A percentile compares a stretch with the other conserved stretches of the same genome.
Conservation (phyloP, 2,888 invertebrate species). For the Dicranocentrus wangi region DNA sequence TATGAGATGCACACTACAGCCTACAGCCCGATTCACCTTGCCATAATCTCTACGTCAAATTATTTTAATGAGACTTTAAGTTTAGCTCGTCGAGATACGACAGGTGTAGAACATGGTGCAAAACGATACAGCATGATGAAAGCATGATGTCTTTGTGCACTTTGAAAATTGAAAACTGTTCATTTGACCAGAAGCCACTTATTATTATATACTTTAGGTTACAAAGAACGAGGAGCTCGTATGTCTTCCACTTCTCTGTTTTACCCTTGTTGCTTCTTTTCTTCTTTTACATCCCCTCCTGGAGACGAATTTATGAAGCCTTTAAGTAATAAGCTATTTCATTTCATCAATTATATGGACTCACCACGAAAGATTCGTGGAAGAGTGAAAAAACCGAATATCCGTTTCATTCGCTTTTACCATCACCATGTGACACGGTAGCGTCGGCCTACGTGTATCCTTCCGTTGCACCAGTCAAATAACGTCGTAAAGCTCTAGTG, state of each 20-base stretch:
- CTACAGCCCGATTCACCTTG: too few species aligned
- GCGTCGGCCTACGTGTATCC: background rate
- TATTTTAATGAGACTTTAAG: too few species aligned
- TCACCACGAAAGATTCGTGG: conserved; percentile 47
- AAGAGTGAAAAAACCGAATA: conserved; percentile 46
- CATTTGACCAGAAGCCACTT: conserved; percentile 4
- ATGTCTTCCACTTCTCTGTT: background rate
- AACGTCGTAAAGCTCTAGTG: conserved; percentile 10
- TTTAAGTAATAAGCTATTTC: conserved; percentile 41
- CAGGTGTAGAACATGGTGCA: background rate
- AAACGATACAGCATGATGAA: background rate
- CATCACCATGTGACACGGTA: background rate
- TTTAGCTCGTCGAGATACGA: background rate
- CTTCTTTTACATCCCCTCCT: background rate
- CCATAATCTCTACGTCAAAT: too few species aligned
- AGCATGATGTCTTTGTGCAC: background rate
- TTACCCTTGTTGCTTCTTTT: conserved; percentile 28
- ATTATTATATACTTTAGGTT: too few species aligned
- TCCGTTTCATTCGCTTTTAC: conserved; percentile 59
- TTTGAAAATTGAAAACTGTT: conserved; percentile 30
- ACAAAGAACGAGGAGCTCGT: too few species aligned
- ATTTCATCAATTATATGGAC: conserved; percentile 57
- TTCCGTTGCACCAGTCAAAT: background rate
- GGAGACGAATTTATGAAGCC: conserved; percentile 42
- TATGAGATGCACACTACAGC: too few species aligned